Evolutionary conservation across 2,888 invertebrate species (phyloP), one percentile per base, ranked within the genome.

Genomic region (Amaurobius ferox): DNA sequence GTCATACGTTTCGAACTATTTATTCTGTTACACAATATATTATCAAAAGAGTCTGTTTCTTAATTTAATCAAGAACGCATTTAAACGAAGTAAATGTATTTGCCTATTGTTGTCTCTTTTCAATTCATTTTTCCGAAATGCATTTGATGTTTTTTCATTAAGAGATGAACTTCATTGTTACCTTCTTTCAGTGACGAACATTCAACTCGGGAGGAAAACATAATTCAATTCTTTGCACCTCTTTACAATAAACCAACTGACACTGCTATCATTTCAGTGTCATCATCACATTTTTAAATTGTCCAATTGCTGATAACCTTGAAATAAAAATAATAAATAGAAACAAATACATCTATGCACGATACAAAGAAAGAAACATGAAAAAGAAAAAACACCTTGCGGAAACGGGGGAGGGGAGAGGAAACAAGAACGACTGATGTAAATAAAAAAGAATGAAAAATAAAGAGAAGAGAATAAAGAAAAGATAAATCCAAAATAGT

Each of bases 391-490:
- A 40, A 7, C 39, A 68, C 28, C 40, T 40, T 26, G 68, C 40
- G 40, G 40, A 68, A 40, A 68, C 39, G 28, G 23, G 68, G 40
- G 68, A 16, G 39, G 68, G 68, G 40, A 40, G 30, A 55, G 55
- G 55, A 55, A 55, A 55, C 23, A 55, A 55, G 55, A 55, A 23
- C 19, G 23, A 55, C 23, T 23, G 55, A 55, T 23, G 35, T 19
- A 66, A 66, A 66, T 66, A 32, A 66, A 66, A 66, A 23, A 9
- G n/a, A 29, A 64, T n/a, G 30, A 64, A 30, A 30, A n/a, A 1
- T 13, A 29, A 64, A n/a, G 30, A 19, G 16, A 23, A 16, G 11
- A 13, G 26, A 35, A 32, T 16, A 40, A 40, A 40, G 28, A 39
- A 40, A 39, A 23, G 40, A 40, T 28, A 40, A 40, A 23, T 23